phyloP scores from a whole-genome alignment of 2,888 invertebrate species.

The Omphaloscelis lunosa region DNA sequence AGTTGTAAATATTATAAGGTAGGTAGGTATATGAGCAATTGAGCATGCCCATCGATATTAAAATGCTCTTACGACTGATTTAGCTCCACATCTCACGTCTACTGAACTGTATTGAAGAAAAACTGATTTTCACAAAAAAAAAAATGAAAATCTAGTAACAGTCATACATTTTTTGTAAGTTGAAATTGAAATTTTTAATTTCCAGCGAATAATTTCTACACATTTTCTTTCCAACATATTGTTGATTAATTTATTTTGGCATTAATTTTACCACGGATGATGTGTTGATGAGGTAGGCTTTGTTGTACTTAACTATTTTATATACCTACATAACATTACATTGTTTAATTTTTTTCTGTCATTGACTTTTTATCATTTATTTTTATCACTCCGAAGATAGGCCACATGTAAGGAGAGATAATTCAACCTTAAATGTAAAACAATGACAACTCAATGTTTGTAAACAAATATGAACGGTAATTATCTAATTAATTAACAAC shows the following conservation, averaged over 20 bases:
- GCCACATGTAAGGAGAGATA: conserved; percentile 54
- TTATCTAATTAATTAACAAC: conserved; percentile 13
- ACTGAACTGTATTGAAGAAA: background rate
- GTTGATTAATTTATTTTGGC: background rate
- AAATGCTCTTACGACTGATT: background rate
- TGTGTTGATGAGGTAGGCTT: background rate
- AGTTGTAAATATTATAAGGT: conserved; percentile 14
- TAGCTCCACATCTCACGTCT: background rate
- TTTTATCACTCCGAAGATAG: conserved; percentile 35
- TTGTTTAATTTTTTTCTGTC: conserved; percentile 42
- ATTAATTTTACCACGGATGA: background rate
- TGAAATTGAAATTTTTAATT: background rate
- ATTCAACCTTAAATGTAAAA: conserved; percentile 61
- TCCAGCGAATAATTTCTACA: background rate
- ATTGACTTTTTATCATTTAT: conserved; percentile 30
- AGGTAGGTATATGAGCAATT: background rate
- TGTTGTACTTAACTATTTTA: background rate
- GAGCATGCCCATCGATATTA: background rate
- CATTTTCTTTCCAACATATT: background rate
- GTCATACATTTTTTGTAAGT: too few relatives aligned
- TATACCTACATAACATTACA: conserved; percentile 3
- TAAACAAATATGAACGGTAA: conserved; percentile 36
- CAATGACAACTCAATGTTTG: conserved; percentile 56
- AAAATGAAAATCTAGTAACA: background rate
- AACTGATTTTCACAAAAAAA: background rate